phyloP scores from a whole-genome alignment of 1,140 invertebrate genomes.

The Conopomorpha cramerella region DNA sequence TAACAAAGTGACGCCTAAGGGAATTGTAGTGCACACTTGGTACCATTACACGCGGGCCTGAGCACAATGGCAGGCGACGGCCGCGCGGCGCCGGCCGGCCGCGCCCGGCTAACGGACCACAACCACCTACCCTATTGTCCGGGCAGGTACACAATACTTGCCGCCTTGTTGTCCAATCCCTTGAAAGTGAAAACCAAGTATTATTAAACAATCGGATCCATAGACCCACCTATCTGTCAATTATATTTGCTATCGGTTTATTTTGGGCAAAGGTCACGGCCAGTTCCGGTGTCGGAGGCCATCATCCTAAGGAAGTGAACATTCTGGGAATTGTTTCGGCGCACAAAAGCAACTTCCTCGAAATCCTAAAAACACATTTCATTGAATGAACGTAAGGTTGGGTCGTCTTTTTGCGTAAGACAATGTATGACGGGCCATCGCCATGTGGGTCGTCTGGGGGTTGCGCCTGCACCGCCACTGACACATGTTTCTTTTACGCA shows the following conservation, averaged over 20 bases:
- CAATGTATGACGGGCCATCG: slow-evolving; percentile 26
- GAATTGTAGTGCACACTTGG: slow-evolving; percentile 12
- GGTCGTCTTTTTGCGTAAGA: slow-evolving; percentile 43
- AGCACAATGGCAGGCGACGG: slow-evolving; percentile 28
- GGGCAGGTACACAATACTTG: slow-evolving; percentile 15
- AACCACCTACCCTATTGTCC: slow-evolving; percentile 18
- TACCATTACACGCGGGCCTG: slow-evolving; percentile 8
- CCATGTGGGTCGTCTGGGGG: slow-evolving; percentile 18
- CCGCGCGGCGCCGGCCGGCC: slow-evolving; percentile 40
- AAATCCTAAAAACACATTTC: slow-evolving; percentile 19
- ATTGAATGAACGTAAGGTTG: slow-evolving; percentile 23
- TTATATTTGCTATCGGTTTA: no score
- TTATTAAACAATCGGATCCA: no score
- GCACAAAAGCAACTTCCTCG: slow-evolving; percentile 25
- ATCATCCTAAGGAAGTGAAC: no score
- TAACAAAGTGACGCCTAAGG: slow-evolving; percentile 14
- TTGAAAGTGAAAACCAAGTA: slow-evolving; percentile 20
- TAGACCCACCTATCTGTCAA: no score
- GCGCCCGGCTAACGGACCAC: slow-evolving; percentile 29
- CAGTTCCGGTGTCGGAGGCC: no score
- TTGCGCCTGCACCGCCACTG: slow-evolving; percentile 24
- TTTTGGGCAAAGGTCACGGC: no score
- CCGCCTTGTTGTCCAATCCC: slow-evolving; percentile 12
- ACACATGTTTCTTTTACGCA: slow-evolving; percentile 45
- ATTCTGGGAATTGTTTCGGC: slow-evolving; percentile 14